Evolutionary conservation across 2,888 invertebrate species (phyloP).

Genomic region (Plagodis dolabraria): DNA sequence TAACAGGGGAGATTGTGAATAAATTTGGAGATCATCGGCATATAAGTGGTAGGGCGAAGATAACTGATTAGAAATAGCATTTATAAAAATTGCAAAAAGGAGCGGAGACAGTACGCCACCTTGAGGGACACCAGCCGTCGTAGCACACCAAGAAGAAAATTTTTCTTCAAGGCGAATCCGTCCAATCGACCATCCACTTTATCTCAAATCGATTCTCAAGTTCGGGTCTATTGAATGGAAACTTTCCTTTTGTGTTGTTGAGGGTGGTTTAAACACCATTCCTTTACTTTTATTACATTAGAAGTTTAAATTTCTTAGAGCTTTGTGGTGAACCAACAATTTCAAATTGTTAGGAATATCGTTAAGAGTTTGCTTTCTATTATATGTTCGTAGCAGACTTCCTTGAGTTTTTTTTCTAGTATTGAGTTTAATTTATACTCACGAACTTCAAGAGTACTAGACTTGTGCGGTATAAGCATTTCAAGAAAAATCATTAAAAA

Average conservation of each 20-base stretch:
- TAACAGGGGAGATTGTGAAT: too few species aligned
- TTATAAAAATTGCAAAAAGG: too few species aligned
- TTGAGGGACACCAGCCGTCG: too few species aligned
- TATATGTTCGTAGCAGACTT: constrained; percentile 13
- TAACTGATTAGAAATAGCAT: too few species aligned
- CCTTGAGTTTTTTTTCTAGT: too few species aligned
- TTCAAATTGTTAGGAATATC: constrained; percentile 32
- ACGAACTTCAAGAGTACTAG: not conserved
- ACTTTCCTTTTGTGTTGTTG: constrained; percentile 37
- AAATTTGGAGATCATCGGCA: too few species aligned
- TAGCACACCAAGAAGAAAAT: too few species aligned
- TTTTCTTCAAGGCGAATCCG: not conserved
- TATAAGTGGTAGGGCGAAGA: too few species aligned
- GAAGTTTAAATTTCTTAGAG: constrained; percentile 32
- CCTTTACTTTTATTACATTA: constrained; percentile 38
- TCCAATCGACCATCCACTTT: constrained; percentile 1
- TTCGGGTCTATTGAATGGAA: constrained; percentile 26
- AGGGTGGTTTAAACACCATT: constrained; percentile 27
- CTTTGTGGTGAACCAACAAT: constrained; percentile 35
- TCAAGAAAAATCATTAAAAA: too few species aligned
- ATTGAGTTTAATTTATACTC: too few species aligned
- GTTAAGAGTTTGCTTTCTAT: constrained; percentile 29
- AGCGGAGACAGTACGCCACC: too few species aligned
- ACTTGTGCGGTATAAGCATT: too few species aligned
- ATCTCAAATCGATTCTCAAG: constrained; percentile 30